A percentile compares a stretch with the other conserved stretches of the same genome.
Conservation (phyloP, 1,140 invertebrate genomes). For the Papilio aristodemus region DNA sequence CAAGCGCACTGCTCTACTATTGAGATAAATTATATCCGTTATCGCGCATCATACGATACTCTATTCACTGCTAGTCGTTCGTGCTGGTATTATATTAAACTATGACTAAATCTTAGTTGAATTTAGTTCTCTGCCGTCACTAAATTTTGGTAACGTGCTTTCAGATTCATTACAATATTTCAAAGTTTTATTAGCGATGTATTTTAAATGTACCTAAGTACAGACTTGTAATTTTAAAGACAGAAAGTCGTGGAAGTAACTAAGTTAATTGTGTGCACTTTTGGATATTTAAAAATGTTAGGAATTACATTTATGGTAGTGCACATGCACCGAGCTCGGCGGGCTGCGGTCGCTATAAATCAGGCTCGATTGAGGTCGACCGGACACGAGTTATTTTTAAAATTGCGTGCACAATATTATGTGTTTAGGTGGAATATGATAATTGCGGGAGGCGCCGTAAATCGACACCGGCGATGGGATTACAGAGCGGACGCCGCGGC, state of each 20-base stretch:
- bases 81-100: neutral
- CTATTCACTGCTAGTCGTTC: slow-evolving; percentile 8
- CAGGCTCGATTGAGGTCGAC: slow-evolving; percentile 68
- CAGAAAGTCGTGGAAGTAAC: too few relatives aligned
- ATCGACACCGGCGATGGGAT: slow-evolving; percentile 73
- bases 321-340: slow-evolving; percentile 4
- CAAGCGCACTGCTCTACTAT: slow-evolving; percentile 8
- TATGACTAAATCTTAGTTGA: neutral
- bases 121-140: too few relatives aligned
- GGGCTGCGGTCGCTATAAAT: slow-evolving; percentile 55
- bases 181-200: too few relatives aligned
- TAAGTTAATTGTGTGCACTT: too few relatives aligned
- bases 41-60: slow-evolving; percentile 9
- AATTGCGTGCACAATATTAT: slow-evolving; percentile 78
- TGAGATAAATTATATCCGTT: slow-evolving; percentile 29
- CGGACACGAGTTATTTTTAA: slow-evolving; percentile 76
- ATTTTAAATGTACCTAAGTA: too few relatives aligned
- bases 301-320: neutral
- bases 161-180: too few relatives aligned
- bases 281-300: neutral
- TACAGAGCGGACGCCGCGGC: slow-evolving; percentile 60
- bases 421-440: slow-evolving; percentile 80
- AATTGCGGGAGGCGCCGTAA: slow-evolving; percentile 79
- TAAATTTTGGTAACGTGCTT: too few relatives aligned
- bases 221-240: too few relatives aligned